A percentile compares a stretch with the other conserved stretches of the same genome.
Conservation (phyloP, 2,797 vertebrate species). For the Poliocrania exsul region DNA sequence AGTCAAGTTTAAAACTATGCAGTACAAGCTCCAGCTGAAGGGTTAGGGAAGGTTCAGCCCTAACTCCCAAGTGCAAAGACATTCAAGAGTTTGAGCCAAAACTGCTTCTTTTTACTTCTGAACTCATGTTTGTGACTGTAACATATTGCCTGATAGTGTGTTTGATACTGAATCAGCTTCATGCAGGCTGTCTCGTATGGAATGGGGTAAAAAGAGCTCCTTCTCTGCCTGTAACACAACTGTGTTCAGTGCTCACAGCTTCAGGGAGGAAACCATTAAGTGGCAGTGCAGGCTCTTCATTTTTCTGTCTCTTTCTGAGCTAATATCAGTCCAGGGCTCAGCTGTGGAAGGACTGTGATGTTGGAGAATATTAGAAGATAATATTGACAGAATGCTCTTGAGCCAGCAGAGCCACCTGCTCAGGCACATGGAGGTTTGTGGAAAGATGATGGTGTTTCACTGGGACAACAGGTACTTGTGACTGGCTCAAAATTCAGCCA, state of each 20-base stretch:
- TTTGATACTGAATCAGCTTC: neutral
- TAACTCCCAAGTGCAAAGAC: neutral
- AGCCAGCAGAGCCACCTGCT: neutral
- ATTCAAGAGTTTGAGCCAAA: neutral
- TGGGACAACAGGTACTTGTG: neutral
- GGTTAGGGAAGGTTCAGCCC: slow-evolving; percentile 51
- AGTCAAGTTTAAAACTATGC: slow-evolving; percentile 28
- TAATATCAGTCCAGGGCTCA: neutral
- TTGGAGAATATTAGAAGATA: neutral
- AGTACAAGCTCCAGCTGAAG: slow-evolving; percentile 9
- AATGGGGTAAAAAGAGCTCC: neutral
- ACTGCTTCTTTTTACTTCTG: neutral
- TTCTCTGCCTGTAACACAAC: neutral
- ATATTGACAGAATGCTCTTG: neutral
- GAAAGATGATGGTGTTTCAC: neutral
- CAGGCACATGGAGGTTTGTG: neutral
- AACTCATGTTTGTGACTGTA: neutral
- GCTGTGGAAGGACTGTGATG: neutral
- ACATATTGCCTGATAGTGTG: neutral
- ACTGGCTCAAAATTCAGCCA: neutral
- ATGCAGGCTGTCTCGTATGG: neutral
- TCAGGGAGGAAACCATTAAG: neutral
- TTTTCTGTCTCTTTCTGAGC: neutral
- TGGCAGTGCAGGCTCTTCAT: neutral
- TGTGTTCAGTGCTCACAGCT: neutral